Base-by-base conservation (phyloP, 2,888 invertebrate genomes). In the Amiota minor region DNA sequence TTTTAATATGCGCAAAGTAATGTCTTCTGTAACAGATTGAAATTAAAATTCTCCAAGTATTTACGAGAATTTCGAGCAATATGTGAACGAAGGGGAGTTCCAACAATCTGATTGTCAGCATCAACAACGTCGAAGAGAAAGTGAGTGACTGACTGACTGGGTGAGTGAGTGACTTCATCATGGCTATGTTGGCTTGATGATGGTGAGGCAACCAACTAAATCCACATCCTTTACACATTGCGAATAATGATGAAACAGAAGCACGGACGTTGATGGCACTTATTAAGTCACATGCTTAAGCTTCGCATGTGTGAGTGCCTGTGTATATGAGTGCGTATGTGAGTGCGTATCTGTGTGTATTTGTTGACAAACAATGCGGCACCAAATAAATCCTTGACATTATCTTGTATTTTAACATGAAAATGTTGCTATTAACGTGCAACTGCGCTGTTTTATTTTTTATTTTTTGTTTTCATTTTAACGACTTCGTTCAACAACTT, bases 351-450 rank as follows among this genome's bases (percentile, higher is more conserved):
- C 18, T 46, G 23, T 46, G 14, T 20, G 62, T 62, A 14, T 35
- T 62, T 65, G 47, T 46, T 65, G 67, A 50, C 67, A 50, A 50
- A 53, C 72, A 62, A 69, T 61, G 70, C 70, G 70, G 70, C 70
- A 65, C 71, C 73, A 62, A 71, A 71, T 71, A 74, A 74, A 74
- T 74, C 56, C 68, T 50, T 62, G 74, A 71, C 68, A 68, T 71
- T 71, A 74, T 72, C 69, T 70, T 74, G 74, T 70, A 72, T 72
- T 74, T 74, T 70, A 72, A 72, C 72, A 74, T 72, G 74, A 72
- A 74, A 72, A 74, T 72, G 72, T 74, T 74, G 70, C 70, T 64
- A 74, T 74, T 74, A 74, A 72, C 72, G 64, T 62, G 64, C 23
- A 16, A 4, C 16, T 65, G 16, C 65, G 47, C 10, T 65, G 45